Evolutionary conservation across 2,113 vertebrate genomes (phyloP).

Genomic region (Monopterus albus): DNA sequence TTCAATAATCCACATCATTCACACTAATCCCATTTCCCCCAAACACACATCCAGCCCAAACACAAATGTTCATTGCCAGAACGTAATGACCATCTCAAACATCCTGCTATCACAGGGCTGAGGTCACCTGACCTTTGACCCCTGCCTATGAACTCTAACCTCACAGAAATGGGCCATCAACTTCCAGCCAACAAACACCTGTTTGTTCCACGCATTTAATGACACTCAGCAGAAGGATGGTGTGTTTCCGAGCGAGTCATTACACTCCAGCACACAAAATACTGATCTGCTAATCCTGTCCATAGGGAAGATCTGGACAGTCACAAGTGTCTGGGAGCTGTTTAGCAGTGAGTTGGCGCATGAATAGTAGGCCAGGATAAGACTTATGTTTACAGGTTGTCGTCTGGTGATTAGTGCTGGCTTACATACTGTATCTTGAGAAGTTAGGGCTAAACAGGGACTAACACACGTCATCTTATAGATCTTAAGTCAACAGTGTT

Average conservation of each 20-base stretch:
- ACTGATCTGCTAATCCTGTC: conserved; percentile 71
- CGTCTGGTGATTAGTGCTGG: conserved; percentile 62
- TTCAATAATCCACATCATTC: conserved; percentile 56
- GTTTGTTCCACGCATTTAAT: conserved; percentile 53
- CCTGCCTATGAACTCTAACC: conserved; percentile 50
- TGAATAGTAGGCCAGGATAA: conserved; percentile 67
- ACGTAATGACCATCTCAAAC: conserved; percentile 59
- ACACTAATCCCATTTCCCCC: conserved; percentile 43
- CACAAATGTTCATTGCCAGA: conserved; percentile 32
- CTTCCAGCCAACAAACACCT: conserved; percentile 74
- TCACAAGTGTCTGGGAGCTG: conserved; percentile 60
- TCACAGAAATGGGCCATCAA: conserved; percentile 31
- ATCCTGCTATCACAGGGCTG: conserved; percentile 39
- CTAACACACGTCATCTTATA: conserved; percentile 9
- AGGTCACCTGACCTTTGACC: conserved; percentile 71
- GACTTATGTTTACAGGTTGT: conserved; percentile 55
- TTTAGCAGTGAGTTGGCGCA: conserved; percentile 58
- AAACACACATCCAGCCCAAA: conserved; percentile 49
- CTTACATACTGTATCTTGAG: conserved; percentile 56
- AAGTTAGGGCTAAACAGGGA: conserved; percentile 18
- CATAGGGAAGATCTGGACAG: conserved; percentile 68
- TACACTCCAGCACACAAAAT: conserved; percentile 48
- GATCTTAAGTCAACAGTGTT: background rate
- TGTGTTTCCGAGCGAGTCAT: conserved; percentile 30
- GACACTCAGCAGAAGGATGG: conserved; percentile 26